Evolutionary conservation across 2,113 vertebrate species (phyloP).

Genomic region (Cyprinus carpio): DNA sequence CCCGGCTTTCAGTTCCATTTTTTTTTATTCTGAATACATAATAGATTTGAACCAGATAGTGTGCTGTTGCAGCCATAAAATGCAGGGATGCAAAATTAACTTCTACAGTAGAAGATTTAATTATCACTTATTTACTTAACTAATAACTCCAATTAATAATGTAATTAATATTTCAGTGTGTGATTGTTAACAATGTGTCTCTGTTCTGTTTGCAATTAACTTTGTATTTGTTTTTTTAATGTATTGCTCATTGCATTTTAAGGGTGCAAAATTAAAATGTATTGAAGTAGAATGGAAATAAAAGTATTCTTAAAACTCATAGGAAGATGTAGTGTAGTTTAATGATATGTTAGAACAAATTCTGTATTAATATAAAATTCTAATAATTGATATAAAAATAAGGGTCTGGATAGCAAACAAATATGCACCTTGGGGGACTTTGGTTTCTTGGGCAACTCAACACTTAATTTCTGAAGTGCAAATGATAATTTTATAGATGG

Average conservation of each 20-base stretch:
- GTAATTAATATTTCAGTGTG: not conserved
- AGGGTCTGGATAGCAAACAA: not conserved
- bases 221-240: not conserved
- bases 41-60: not conserved
- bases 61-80: not conserved
- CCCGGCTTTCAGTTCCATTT: not conserved
- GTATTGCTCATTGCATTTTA: not conserved
- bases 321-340: not conserved
- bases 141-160: not conserved
- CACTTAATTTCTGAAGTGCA: not conserved
- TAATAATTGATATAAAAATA: not conserved
- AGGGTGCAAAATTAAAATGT: not conserved
- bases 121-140: not conserved
- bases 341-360: not conserved
- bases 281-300: not conserved
- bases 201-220: not conserved
- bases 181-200: not conserved
- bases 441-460: not conserved
- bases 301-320: not conserved
- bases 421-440: not conserved
- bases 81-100: not conserved
- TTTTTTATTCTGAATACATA: not conserved
- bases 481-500: not conserved
- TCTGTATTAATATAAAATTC: not conserved
- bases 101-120: not conserved